Percentiles rank a stretch among this genome's conserved stretches.
phyloP scores from a whole-genome alignment of 2,888 invertebrate species.

The Adelognathus sp. region DNA sequence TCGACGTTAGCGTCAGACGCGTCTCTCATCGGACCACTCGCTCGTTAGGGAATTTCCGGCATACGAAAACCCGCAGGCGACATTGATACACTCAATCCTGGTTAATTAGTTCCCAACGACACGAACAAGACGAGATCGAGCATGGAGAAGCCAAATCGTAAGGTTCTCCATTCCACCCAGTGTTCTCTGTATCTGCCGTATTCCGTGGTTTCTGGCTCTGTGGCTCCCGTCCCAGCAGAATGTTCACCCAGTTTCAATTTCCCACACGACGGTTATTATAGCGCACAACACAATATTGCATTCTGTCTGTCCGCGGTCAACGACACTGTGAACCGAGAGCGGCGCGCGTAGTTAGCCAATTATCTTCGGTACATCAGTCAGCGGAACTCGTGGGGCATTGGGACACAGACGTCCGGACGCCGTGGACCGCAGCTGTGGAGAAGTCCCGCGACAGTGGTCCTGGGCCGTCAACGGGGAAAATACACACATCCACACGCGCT shows the following conservation, averaged over 20 bases:
- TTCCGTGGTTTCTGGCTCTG: neutral
- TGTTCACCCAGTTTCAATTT: neutral
- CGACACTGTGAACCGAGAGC: neutral
- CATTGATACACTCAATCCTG: slow-evolving; percentile 29
- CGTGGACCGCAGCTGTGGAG: no score
- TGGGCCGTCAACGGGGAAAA: neutral
- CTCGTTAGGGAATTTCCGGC: slow-evolving; percentile 25
- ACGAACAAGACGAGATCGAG: neutral
- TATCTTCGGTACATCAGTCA: slow-evolving; percentile 39
- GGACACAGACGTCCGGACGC: neutral
- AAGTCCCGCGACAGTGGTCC: neutral
- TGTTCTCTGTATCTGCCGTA: neutral
- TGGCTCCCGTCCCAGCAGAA: neutral
- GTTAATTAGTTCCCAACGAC: slow-evolving; percentile 29
- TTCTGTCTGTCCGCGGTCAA: slow-evolving; percentile 5
- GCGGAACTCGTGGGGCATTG: neutral
- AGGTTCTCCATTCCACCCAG: neutral
- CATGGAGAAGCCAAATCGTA: neutral
- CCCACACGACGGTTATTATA: neutral
- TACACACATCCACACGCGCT: neutral
- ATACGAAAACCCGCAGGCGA: neutral
- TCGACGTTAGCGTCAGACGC: neutral
- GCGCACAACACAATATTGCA: neutral
- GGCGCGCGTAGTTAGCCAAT: no score
- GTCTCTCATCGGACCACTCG: neutral